Evolutionary conservation across 2,888 invertebrate genomes (phyloP), one percentile per base, ranked within the genome.

Genomic region (Yponomeuta sedellus): DNA sequence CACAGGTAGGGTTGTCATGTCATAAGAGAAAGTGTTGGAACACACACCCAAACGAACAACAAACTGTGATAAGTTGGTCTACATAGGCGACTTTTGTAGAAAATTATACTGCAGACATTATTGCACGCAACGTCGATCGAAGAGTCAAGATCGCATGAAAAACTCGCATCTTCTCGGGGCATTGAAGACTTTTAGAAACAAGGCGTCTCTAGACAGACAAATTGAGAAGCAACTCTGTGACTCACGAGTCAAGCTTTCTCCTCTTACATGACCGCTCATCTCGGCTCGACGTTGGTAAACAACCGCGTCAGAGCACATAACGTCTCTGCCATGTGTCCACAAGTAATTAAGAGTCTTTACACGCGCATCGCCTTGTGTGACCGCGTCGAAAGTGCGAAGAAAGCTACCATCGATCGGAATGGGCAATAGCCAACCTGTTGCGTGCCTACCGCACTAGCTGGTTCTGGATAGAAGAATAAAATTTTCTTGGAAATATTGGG

Each of bases 341-440:
- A 73, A 78, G 81, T 85, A 84, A 87, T 88, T 87, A 86, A 82
- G 81, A 86, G 79, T 83, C 83, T 80, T 75, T 75, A 76, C 78
- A 81, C 82, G 83, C 74, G 76, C 73, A 52, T 52, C 44, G 44
- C 44, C 44, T 52, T 52, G 44, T 67, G 68, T 71, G 63, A 67
- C 44, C 63, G 59, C 62, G 82, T 85, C 78, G 86, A 89, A 87
- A 90, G 90, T 85, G 81, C 82, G 77, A 86, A 76, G 88, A 88
- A 89, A 89, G 88, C 86, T 85, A 85, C 75, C 57, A 72, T 71
- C 79, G 75, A 77, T 79, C 76, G 78, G 80, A 83, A 85, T 86
- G 84, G 83, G 79, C 85, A 85, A 82, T 79, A 80, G 76, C 28
- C 25, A 62, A 68, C 59, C 44, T 12, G 44, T 64, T 66, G 66